Percentiles rank a stretch among this genome's conserved stretches.
phyloP scores from a whole-genome alignment of 2,888 invertebrate genomes.

The Oxystoma pomonae region DNA sequence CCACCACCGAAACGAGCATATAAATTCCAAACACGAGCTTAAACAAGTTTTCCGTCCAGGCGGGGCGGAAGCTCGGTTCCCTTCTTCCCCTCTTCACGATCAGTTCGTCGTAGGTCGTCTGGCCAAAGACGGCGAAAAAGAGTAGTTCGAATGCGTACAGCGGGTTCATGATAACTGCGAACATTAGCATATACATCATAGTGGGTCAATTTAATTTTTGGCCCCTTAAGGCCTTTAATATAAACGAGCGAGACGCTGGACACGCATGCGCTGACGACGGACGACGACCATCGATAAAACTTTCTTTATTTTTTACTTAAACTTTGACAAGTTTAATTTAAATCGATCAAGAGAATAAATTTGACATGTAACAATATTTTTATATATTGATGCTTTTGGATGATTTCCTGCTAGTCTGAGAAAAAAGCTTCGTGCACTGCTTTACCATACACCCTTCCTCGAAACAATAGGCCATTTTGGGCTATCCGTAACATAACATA shows the following conservation, averaged over 20 bases:
- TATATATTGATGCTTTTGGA: too few relatives aligned
- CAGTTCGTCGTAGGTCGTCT: constrained; percentile 82
- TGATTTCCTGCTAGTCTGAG: too few relatives aligned
- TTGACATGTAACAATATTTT: too few relatives aligned
- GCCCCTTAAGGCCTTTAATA: not conserved
- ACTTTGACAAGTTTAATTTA: too few relatives aligned
- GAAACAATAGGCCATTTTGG: too few relatives aligned
- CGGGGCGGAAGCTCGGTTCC: constrained; percentile 72
- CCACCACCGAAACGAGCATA: constrained; percentile 97
- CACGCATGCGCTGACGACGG: constrained; percentile 9
- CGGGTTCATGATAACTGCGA: constrained; percentile 78
- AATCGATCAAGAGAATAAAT: too few relatives aligned
- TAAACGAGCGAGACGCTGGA: constrained; percentile 6
- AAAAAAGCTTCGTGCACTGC: too few relatives aligned
- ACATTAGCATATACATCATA: too few relatives aligned
- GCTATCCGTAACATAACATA: too few relatives aligned
- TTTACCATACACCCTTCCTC: too few relatives aligned
- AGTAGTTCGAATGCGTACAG: constrained; percentile 94
- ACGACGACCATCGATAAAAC: not conserved
- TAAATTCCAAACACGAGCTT: constrained; percentile 94
- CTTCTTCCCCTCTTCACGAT: constrained; percentile 66
- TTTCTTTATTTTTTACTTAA: too few relatives aligned
- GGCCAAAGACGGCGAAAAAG: constrained; percentile 97
- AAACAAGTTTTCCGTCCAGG: constrained; percentile 83
- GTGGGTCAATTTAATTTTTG: not conserved